phyloP scores from a whole-genome alignment of 53 echinoderm and acorn worm species.

The Patiria pectinifera region DNA sequence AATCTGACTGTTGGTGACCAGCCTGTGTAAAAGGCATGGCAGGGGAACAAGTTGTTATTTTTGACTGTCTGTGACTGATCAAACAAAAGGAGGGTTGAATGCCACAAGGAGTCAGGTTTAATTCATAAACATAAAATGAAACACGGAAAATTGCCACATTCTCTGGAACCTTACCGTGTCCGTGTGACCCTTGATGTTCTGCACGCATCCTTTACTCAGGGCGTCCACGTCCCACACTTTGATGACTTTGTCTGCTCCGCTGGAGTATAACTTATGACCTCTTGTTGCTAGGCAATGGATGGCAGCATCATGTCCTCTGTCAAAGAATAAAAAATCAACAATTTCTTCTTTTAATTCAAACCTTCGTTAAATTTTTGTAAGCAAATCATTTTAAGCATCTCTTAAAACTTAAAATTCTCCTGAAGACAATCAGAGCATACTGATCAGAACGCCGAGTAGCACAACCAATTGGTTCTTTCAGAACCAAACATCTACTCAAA shows the following conservation, averaged over 20 bases:
- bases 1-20: too few relatives aligned
- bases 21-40: too few relatives aligned
- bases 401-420: not conserved
- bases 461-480: too few relatives aligned
- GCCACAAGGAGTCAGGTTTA: too few relatives aligned
- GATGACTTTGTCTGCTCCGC: constrained; percentile 82
- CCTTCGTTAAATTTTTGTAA: not conserved
- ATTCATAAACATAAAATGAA: too few relatives aligned
- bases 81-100: too few relatives aligned
- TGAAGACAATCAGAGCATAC: too few relatives aligned
- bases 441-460: too few relatives aligned
- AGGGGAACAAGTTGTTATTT: too few relatives aligned
- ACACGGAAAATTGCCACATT: too few relatives aligned
- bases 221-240: constrained; percentile 93
- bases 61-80: too few relatives aligned
- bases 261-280: constrained; percentile 85
- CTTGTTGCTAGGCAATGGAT: constrained; percentile 86
- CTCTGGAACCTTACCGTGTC: constrained; percentile 33
- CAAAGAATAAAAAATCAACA: not conserved
- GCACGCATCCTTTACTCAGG: constrained; percentile 87
- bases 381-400: not conserved
- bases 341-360: not conserved
- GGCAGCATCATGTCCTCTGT: constrained; percentile 85
- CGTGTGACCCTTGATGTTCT: constrained; percentile 87
- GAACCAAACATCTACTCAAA: too few relatives aligned